Conservation (phyloP, 2,888 invertebrate genomes). For the Xestoiulus laeticollis region DNA sequence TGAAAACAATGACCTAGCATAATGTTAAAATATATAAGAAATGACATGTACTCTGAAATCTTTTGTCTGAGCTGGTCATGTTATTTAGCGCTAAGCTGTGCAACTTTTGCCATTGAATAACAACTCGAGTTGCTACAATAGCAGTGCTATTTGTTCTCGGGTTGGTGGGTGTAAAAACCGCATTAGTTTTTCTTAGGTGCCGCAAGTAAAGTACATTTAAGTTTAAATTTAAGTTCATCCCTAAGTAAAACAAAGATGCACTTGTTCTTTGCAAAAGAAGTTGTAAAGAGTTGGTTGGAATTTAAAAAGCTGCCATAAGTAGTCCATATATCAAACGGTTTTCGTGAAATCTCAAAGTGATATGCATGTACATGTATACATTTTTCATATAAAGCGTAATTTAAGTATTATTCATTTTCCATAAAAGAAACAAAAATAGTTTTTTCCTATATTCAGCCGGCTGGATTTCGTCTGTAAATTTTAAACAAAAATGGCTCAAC, state of each 20-base stretch:
- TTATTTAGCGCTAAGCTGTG: slow-evolving; percentile 21
- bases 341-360: neutral
- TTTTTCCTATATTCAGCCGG: too few species aligned
- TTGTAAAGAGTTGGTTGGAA: slow-evolving; percentile 6
- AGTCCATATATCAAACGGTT: neutral
- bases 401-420: too few species aligned
- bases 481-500: too few species aligned
- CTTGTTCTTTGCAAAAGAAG: slow-evolving; percentile 20
- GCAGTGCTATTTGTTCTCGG: neutral
- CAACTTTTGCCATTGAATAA: neutral
- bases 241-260: neutral
- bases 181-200: neutral
- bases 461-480: too few species aligned
- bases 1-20: slow-evolving; percentile 14
- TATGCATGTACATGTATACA: too few species aligned
- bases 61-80: neutral
- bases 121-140: neutral
- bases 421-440: too few species aligned
- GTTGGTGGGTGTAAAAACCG: neutral
- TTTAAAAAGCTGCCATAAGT: neutral
- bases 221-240: neutral
- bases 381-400: too few species aligned
- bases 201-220: neutral
- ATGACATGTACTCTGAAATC: neutral
- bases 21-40: neutral